A percentile compares a stretch with the other conserved stretches of the same genome.
Evolutionary conservation across 2,797 vertebrate genomes (phyloP).

Genomic region (Bradypus variegatus): DNA sequence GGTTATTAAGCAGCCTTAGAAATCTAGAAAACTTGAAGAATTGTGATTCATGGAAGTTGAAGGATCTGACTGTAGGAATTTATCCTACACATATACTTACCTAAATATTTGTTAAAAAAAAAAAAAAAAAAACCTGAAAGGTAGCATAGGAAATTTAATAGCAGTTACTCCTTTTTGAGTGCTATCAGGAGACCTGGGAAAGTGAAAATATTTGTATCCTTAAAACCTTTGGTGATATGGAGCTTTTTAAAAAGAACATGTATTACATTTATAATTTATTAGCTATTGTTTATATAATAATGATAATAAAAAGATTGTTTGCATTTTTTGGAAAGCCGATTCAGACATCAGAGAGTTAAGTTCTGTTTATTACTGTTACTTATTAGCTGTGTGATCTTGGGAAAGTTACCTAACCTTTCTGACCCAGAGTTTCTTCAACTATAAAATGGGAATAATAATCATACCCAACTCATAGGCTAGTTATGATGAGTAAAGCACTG

Average conservation of each 20-base stretch:
- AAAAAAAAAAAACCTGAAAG: neutral
- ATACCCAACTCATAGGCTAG: neutral
- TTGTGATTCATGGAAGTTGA: neutral
- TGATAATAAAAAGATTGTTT: neutral
- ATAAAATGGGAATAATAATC: neutral
- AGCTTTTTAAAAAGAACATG: neutral
- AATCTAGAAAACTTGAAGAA: neutral
- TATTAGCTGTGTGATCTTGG: neutral
- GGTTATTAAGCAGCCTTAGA: constrained; percentile 14
- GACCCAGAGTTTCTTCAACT: neutral
- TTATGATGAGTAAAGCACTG: neutral
- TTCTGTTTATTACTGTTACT: neutral
- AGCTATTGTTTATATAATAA: neutral
- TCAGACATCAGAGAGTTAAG: neutral
- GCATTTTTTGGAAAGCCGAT: neutral
- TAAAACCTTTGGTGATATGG: neutral
- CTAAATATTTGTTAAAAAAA: neutral
- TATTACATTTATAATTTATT: neutral
- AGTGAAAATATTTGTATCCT: neutral
- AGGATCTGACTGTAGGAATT: neutral
- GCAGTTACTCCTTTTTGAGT: neutral
- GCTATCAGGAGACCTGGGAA: neutral
- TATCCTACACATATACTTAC: neutral
- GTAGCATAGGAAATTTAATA: neutral
- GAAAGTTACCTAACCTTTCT: neutral